These are phyloP conservation scores for Sardinella longiceps DNA, from an alignment of 2,797 vertebrate species.

Conservation along the genomic window DNA sequence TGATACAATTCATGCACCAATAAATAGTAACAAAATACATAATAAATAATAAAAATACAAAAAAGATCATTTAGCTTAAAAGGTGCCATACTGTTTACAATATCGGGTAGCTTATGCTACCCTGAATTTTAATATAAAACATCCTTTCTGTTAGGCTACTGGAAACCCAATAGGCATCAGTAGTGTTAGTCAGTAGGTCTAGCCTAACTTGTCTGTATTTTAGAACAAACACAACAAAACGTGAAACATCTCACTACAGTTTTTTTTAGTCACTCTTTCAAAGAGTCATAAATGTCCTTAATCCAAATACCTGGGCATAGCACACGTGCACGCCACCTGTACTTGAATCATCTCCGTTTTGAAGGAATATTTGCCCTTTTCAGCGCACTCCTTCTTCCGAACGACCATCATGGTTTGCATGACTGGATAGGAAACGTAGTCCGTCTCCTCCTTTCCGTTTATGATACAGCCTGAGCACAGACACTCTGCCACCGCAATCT, in stretches of 20 bases:
- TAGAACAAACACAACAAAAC: constrained; percentile 74
- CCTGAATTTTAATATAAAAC: constrained; percentile 50
- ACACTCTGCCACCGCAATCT: constrained; percentile 78
- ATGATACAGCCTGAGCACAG: constrained; percentile 84
- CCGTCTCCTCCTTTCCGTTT: constrained; percentile 50
- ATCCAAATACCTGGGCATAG: constrained; percentile 48
- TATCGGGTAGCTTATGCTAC: constrained; percentile 47
- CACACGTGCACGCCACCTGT: constrained; percentile 84
- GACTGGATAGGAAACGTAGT: constrained; percentile 76
- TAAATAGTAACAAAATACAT: constrained; percentile 14
- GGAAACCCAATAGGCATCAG: constrained; percentile 43
- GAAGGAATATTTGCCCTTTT: constrained; percentile 54
- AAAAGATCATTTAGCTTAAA: neutral
- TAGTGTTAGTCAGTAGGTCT: constrained; percentile 37
- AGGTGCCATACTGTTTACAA: constrained; percentile 16
- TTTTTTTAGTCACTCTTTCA: constrained; percentile 52
- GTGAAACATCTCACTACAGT: constrained; percentile 55
- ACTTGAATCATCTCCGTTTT: constrained; percentile 65
- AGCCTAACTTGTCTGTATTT: constrained; percentile 64
- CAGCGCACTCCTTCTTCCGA: constrained; percentile 67
- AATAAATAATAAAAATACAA: constrained; percentile 49
- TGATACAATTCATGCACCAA: constrained; percentile 44
- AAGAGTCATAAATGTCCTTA: constrained; percentile 42
- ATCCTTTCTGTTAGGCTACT: constrained; percentile 49
- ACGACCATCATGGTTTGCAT: constrained; percentile 75